Percentiles rank a stretch among this genome's conserved stretches.
phyloP scores from a whole-genome alignment of 2,888 invertebrate genomes.

The Hydrotaea cyrtoneurina region DNA sequence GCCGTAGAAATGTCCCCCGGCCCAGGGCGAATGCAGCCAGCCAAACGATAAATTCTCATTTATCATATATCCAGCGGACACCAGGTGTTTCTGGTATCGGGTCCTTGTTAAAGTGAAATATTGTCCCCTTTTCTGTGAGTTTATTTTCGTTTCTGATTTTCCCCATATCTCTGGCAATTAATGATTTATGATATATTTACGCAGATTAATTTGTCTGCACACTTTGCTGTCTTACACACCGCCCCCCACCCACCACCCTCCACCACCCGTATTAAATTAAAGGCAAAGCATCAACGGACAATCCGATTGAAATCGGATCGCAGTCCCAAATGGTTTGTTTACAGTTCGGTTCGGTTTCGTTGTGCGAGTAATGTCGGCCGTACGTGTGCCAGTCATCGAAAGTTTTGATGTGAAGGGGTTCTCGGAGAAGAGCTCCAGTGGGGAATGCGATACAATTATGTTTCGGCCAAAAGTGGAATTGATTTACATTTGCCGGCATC shows the following conservation, averaged over 20 bases:
- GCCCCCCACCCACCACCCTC: no score
- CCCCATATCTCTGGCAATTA: background rate
- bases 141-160: background rate
- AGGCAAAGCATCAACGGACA: background rate
- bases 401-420: no score
- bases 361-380: background rate
- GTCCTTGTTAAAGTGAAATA: background rate
- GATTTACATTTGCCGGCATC: no score
- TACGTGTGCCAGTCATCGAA: no score
- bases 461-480: no score
- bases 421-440: no score
- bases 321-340: background rate
- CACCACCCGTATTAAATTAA: conserved; percentile 5
- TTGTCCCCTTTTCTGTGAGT: background rate
- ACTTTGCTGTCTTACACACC: background rate
- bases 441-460: no score
- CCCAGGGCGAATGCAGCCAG: no score
- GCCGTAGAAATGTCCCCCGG: background rate
- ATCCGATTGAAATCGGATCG: background rate
- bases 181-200: conserved; percentile 8
- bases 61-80: background rate
- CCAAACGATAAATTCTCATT: conserved; percentile 7
- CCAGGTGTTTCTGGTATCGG: background rate
- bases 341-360: no score
- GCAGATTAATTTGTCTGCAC: background rate